phyloP scores from a whole-genome alignment of 2,113 vertebrate species.

The Hippotragus niger region DNA sequence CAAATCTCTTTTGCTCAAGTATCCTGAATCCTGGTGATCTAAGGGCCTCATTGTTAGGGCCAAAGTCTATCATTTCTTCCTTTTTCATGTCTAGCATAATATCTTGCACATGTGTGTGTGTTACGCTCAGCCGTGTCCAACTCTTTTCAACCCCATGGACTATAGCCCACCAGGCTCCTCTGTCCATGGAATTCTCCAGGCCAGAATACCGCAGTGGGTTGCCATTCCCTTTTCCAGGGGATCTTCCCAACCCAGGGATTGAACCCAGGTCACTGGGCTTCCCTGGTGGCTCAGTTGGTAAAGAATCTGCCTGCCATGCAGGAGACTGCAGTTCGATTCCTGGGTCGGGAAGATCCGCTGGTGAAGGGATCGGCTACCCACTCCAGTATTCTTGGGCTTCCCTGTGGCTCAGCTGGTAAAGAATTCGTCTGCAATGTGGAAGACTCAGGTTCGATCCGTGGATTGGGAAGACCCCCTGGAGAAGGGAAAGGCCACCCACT shows the following conservation, averaged over 20 bases:
- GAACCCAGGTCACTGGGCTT: neutral
- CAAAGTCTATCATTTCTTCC: neutral
- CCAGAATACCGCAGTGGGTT: neutral
- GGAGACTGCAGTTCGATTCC: neutral
- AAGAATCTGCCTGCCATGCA: neutral
- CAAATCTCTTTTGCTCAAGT: neutral
- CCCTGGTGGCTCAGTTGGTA: neutral
- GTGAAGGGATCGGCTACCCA: neutral
- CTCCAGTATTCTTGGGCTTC: neutral
- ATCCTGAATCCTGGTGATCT: neutral
- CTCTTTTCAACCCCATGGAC: neutral
- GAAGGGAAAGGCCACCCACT: neutral
- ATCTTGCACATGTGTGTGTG: neutral
- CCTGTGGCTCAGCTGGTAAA: neutral
- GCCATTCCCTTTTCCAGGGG: neutral
- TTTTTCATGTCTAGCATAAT: neutral
- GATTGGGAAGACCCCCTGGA: neutral
- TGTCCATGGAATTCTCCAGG: neutral
- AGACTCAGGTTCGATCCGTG: fast-evolving
- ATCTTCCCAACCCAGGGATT: neutral
- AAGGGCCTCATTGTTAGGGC: neutral
- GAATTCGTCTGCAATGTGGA: neutral
- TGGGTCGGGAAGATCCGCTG: neutral
- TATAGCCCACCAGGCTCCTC: neutral
- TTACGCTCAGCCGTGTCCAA: neutral